Base-by-base conservation (phyloP, 2,888 invertebrate genomes). In the Eumerus sabulonum region DNA sequence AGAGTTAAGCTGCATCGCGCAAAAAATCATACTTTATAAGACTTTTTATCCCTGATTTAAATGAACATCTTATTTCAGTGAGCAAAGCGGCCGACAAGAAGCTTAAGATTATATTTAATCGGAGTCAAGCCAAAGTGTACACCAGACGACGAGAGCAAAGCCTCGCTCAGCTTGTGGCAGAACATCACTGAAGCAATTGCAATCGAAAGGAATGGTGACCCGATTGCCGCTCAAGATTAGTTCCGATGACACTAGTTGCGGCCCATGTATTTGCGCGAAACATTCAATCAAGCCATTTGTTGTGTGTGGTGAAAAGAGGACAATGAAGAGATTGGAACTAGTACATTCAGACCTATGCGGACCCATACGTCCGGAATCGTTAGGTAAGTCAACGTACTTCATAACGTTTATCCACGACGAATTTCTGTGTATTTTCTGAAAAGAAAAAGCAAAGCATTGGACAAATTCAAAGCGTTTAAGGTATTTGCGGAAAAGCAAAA, bases 21-120 rank as follows among this genome's bases (percentile, higher is more conserved):
- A 36, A 47, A 36, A 59, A 44, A 57, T 57, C 14, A 51, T 51
- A 42, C 54, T 66, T 44, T 66, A 54, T 54, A 54, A 66, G 11
- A 54, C 64, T 38, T 36, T 68, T 19, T 59, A 35, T 68, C 7
- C 59, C 59, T n/a, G 44, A 59, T 17, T 50, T 70, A 19, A 50
- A 44, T 3, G 11, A 50, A 62, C 18, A 16, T 70, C 7, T 11
- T 42, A 16, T 60, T 70, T 14, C 14, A 53, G n/a, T n/a, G n/a
- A n/a, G n/a, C n/a, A n/a, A n/a, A n/a, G n/a, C n/a, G n/a, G n/a
- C n/a, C n/a, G n/a, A n/a, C n/a, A n/a, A n/a, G n/a, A n/a, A n/a
- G n/a, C n/a, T n/a, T n/a, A n/a, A n/a, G n/a, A n/a, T n/a, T n/a
- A n/a, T n/a, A n/a, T n/a, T n/a, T n/a, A n/a, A n/a, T n/a, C n/a